phyloP scores from a whole-genome alignment of 2,888 invertebrate genomes.

The Dione juno region DNA sequence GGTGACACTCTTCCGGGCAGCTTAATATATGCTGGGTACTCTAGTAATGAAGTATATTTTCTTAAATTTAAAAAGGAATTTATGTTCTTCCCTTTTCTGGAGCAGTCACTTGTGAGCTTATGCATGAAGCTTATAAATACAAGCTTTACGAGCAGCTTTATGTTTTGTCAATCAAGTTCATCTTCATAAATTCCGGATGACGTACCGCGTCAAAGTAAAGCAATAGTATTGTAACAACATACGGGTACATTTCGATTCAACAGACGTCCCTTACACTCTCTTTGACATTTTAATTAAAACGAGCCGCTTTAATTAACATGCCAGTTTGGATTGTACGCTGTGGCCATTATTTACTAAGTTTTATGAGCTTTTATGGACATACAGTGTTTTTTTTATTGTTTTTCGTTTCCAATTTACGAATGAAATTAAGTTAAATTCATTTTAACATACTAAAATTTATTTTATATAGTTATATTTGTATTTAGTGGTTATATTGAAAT shows the following conservation, averaged over 20 bases:
- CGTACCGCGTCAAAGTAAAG: neutral
- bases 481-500: too few relatives aligned
- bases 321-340: constrained; percentile 42
- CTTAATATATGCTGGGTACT: too few relatives aligned
- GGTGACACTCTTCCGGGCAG: too few relatives aligned
- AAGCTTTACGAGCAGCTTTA: neutral
- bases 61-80: too few relatives aligned
- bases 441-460: neutral
- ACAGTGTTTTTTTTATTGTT: constrained; percentile 1
- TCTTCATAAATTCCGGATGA: constrained; percentile 2
- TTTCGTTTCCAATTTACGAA: neutral
- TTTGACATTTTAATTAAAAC: constrained; percentile 42
- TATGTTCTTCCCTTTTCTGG: too few relatives aligned
- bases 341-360: constrained; percentile 47
- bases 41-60: too few relatives aligned
- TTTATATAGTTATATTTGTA: neutral
- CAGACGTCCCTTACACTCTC: constrained; percentile 37
- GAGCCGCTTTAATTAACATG: constrained; percentile 36
- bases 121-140: too few relatives aligned
- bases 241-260: constrained; percentile 36
- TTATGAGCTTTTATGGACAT: constrained; percentile 43
- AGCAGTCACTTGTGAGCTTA: too few relatives aligned
- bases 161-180: neutral
- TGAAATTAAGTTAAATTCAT: neutral
- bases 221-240: neutral